A percentile compares a stretch with the other conserved stretches of the same genome.
Evolutionary conservation across 2,113 vertebrate genomes (phyloP).

Genomic region (Bufo gargarizans): DNA sequence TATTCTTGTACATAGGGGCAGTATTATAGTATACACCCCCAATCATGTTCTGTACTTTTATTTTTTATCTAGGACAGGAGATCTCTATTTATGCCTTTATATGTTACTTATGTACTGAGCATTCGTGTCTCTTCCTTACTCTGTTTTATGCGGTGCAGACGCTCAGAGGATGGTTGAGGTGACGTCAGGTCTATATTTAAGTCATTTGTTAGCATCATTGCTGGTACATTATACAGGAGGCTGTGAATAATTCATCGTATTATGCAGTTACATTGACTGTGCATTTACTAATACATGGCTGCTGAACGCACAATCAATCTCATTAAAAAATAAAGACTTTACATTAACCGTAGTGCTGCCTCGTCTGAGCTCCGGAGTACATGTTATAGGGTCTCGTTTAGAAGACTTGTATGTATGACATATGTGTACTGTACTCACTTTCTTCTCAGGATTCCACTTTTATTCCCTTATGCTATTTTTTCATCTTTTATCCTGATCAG

Average conservation of each 20-base stretch:
- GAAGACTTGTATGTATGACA: neutral
- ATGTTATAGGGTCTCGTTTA: neutral
- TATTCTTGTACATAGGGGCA: too few species aligned
- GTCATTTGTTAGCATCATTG: neutral
- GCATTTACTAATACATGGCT: constrained; percentile 10
- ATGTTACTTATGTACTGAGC: too few species aligned
- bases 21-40: too few species aligned
- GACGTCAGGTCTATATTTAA: neutral
- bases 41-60: too few species aligned
- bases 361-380: neutral
- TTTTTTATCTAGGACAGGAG: too few species aligned
- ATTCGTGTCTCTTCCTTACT: neutral
- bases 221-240: neutral
- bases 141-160: neutral
- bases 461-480: too few species aligned
- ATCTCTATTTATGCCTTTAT: too few species aligned
- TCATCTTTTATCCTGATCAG: too few species aligned
- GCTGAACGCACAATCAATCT: constrained; percentile 37
- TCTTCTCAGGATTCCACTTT: too few species aligned
- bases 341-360: neutral
- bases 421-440: too few species aligned
- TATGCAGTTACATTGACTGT: constrained; percentile 20
- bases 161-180: neutral
- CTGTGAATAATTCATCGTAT: constrained; percentile 43
- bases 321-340: constrained; percentile 17